Percentiles rank a stretch among this genome's conserved stretches.
Conservation (phyloP, 2,888 invertebrate species). For the Crossocerus cetratus region DNA sequence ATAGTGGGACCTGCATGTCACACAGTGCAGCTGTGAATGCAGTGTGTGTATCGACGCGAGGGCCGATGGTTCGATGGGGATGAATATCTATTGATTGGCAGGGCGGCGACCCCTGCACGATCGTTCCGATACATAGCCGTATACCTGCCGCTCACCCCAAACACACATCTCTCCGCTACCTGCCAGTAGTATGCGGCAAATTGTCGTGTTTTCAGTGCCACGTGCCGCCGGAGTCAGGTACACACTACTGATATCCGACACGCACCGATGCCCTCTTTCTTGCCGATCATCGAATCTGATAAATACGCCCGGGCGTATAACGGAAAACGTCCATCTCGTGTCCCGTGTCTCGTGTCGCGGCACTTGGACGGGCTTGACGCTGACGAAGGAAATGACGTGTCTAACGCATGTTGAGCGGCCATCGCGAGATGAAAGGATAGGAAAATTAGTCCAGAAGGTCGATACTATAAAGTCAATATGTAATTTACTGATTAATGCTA, state of each 20-base stretch:
- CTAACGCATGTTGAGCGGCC: no score
- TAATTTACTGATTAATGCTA: no score
- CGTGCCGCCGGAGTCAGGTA: constrained; percentile 68
- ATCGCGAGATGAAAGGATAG: no score
- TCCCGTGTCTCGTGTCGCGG: background rate
- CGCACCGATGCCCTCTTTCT: constrained; percentile 32
- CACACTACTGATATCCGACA: constrained; percentile 29
- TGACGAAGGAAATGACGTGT: background rate
- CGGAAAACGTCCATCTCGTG: background rate
- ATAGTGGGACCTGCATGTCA: constrained; percentile 69
- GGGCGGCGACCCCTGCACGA: constrained; percentile 62
- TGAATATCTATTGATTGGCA: constrained; percentile 75
- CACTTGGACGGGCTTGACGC: constrained; percentile 18
- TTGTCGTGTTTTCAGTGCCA: constrained; percentile 63
- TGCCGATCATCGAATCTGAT: constrained; percentile 38
- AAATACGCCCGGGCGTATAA: constrained; percentile 2
- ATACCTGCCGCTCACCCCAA: constrained; percentile 64
- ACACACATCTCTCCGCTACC: constrained; percentile 48
- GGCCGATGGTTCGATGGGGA: constrained; percentile 71
- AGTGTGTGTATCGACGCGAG: constrained; percentile 65
- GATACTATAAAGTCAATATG: no score
- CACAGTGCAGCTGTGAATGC: constrained; percentile 68
- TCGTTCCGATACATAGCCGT: constrained; percentile 62
- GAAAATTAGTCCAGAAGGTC: no score
- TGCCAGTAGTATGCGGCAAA: constrained; percentile 53